These are phyloP conservation scores for Bhutanitis thaidina DNA, from an alignment of 2,888 invertebrate genomes.

Conservation along the genomic window DNA sequence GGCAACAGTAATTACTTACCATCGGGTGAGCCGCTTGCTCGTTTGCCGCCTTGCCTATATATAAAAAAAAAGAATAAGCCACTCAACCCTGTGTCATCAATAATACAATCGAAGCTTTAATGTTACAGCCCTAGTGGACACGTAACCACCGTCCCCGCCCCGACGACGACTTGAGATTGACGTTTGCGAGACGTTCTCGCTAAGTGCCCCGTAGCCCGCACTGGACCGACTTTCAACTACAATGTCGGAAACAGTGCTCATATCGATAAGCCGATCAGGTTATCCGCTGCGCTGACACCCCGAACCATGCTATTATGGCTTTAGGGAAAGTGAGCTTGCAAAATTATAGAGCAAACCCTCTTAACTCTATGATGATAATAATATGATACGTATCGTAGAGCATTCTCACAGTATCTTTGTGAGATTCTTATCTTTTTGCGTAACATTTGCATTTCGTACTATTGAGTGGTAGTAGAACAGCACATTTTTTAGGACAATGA, in stretches of 20 bases:
- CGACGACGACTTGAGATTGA: conserved; percentile 10
- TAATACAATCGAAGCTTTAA: no score
- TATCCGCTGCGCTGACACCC: conserved; percentile 4
- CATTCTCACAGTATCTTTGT: no score
- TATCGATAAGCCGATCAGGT: conserved; percentile 6
- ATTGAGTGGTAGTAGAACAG: no score
- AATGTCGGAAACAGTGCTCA: conserved; percentile 11
- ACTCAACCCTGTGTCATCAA: no score
- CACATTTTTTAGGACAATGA: no score
- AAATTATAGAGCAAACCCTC: neutral
- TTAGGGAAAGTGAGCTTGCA: conserved; percentile 14
- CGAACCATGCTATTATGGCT: conserved; percentile 8
- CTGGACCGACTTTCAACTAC: conserved; percentile 8
- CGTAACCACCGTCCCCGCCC: conserved; percentile 12
- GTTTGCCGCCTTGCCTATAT: no score
- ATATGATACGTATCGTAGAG: neutral
- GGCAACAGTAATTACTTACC: no score
- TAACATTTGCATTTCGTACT: no score
- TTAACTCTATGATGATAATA: conserved; percentile 3
- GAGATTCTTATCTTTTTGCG: no score
- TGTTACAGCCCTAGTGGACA: conserved; percentile 4
- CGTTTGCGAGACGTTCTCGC: neutral
- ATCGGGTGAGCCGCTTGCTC: no score
- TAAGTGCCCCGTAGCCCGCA: neutral
- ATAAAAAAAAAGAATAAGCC: no score